phyloP scores from a whole-genome alignment of 2,113 vertebrate species.

The Ammospiza caudacuta region DNA sequence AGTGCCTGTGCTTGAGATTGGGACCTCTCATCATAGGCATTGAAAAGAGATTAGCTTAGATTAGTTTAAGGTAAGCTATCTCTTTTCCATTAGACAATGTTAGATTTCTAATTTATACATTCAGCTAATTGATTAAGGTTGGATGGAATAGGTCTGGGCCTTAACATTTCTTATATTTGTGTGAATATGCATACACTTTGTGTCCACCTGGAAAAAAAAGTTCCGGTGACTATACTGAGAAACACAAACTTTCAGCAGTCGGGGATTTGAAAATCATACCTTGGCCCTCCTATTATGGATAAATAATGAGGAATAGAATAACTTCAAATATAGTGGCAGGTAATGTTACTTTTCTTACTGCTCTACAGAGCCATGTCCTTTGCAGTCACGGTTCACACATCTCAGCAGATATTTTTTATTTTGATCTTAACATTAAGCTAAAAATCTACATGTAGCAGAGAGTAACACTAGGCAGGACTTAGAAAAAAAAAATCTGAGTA shows the following conservation, averaged over 20 bases:
- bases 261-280: not conserved
- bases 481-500: not conserved
- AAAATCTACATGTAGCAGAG: not conserved
- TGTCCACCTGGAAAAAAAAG: not conserved
- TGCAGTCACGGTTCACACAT: not conserved
- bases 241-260: not conserved
- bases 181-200: not conserved
- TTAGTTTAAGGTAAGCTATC: not conserved
- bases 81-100: not conserved
- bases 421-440: not conserved
- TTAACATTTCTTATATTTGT: not conserved
- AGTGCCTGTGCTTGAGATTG: not conserved
- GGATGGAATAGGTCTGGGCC: not conserved
- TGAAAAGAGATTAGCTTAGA: not conserved
- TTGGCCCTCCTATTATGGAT: not conserved
- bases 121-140: not conserved
- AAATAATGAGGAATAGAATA: not conserved
- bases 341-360: not conserved
- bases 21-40: not conserved
- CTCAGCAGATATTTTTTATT: not conserved
- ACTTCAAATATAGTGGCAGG: not conserved
- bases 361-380: not conserved
- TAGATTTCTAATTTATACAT: not conserved
- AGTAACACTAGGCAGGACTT: not conserved
- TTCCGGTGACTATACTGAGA: not conserved